These are phyloP conservation scores for Lysiphlebus fabarum DNA, from an alignment of 1,140 invertebrate genomes.

Conservation along the genomic window DNA sequence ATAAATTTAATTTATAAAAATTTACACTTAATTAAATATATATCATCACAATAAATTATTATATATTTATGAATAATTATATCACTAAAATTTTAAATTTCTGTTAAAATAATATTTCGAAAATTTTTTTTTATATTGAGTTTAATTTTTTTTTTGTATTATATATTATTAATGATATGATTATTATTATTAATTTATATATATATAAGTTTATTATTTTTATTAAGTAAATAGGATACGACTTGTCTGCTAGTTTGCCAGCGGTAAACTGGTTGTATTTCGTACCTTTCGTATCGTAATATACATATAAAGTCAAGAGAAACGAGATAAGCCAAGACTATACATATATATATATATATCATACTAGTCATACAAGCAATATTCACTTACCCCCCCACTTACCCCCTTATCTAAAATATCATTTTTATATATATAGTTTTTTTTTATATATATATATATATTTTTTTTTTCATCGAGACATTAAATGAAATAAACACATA, in stretches of 20 bases:
- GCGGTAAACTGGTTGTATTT: conserved; percentile 43
- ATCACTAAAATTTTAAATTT: background rate
- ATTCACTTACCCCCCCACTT: background rate
- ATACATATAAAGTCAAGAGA: conserved; percentile 41
- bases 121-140: background rate
- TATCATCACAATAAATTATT: background rate
- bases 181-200: too few relatives aligned
- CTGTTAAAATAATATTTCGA: background rate
- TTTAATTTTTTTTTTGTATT: too few relatives aligned
- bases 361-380: background rate
- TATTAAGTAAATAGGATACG: too few relatives aligned
- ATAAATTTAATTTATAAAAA: too few relatives aligned
- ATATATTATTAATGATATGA: too few relatives aligned
- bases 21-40: too few relatives aligned
- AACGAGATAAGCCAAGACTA: conserved; percentile 39
- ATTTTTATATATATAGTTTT: too few relatives aligned
- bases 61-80: background rate
- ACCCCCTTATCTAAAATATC: background rate
- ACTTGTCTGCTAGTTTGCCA: conserved; percentile 37
- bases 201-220: too few relatives aligned
- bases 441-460: too few relatives aligned
- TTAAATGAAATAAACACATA: too few relatives aligned
- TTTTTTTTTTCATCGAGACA: too few relatives aligned
- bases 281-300: conserved; percentile 42
- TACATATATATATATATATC: background rate